Evolutionary conservation across 1,140 invertebrate genomes (phyloP).

Genomic region (Lamellibrachia luymesi): DNA sequence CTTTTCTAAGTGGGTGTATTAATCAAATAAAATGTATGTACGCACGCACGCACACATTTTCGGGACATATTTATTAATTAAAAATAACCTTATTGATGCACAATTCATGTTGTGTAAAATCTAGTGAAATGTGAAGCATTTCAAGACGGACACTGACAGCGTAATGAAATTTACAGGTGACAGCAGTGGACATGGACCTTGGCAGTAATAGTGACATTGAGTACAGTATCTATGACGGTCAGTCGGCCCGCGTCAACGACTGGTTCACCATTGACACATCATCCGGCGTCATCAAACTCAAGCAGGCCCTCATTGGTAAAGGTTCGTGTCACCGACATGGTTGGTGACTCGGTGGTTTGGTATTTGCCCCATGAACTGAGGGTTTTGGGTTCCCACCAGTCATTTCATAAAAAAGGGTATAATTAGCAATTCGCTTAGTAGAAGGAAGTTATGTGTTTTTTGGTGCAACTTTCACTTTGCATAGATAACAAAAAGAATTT

Average conservation of each 20-base stretch:
- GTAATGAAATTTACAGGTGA: slow-evolving; percentile 61
- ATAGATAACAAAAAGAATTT: too few species aligned
- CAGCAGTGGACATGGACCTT: slow-evolving; percentile 69
- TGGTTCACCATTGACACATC: neutral
- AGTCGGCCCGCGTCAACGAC: neutral
- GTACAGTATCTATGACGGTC: slow-evolving; percentile 58
- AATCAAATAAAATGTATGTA: neutral
- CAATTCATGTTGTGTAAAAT: neutral
- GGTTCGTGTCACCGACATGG: neutral
- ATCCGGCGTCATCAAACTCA: neutral
- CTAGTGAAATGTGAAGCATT: neutral
- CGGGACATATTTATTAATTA: neutral
- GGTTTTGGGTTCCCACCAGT: too few species aligned
- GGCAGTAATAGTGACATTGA: slow-evolving; percentile 39
- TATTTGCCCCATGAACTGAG: too few species aligned
- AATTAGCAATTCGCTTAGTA: too few species aligned
- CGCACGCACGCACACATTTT: neutral
- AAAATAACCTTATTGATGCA: neutral
- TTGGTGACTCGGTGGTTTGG: too few species aligned
- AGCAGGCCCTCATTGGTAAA: slow-evolving; percentile 7
- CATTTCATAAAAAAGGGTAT: too few species aligned
- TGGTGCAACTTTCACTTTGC: too few species aligned
- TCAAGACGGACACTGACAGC: neutral
- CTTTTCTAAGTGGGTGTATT: too few species aligned
- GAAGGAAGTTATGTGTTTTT: too few species aligned